Evolutionary conservation across 2,113 vertebrate species (phyloP).

Genomic region (Psilopsiagon aymara): DNA sequence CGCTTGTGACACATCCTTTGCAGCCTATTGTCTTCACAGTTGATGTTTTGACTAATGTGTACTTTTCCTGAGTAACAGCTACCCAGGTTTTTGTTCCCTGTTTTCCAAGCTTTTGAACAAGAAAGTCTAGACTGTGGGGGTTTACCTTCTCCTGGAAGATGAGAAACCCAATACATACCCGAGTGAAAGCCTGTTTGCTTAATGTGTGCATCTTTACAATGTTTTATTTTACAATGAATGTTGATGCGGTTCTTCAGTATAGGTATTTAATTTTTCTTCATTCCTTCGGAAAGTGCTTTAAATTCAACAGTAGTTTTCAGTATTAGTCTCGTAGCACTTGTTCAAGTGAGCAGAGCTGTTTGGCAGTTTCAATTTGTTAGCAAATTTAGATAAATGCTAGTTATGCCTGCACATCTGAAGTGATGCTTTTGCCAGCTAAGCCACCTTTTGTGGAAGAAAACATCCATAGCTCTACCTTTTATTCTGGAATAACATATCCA

Average conservation of each 20-base stretch:
- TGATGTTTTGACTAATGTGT: background rate
- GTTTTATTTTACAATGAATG: background rate
- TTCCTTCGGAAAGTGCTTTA: background rate
- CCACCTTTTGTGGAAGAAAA: background rate
- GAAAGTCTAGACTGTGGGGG: background rate
- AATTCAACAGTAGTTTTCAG: background rate
- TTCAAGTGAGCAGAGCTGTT: background rate
- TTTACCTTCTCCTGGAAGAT: background rate
- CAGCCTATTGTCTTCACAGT: background rate
- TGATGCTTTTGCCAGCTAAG: background rate
- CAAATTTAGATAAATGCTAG: background rate
- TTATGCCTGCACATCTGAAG: background rate
- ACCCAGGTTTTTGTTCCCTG: background rate
- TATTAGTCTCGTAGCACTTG: background rate
- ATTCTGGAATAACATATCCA: background rate
- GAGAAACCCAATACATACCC: rapidly evolving
- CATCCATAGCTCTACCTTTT: background rate
- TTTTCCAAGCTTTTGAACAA: background rate
- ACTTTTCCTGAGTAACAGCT: background rate
- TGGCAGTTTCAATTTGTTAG: background rate
- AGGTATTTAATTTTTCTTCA: background rate
- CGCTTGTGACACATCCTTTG: background rate
- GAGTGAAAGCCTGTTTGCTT: background rate
- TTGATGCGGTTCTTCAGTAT: background rate
- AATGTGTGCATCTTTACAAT: background rate